Conservation (phyloP, 2,113 vertebrate genomes). For the Abramis brama region DNA sequence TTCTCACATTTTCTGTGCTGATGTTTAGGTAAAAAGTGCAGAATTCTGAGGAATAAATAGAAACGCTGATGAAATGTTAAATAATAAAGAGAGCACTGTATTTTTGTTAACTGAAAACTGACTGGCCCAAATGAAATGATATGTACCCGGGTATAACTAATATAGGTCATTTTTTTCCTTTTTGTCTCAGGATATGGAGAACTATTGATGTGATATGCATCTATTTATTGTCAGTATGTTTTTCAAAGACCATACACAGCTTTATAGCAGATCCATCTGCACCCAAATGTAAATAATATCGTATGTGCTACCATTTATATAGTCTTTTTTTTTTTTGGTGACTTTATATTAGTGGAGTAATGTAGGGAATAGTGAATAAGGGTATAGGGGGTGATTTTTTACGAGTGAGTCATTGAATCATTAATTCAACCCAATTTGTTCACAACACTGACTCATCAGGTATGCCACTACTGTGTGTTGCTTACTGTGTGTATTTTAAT, state of each 20-base stretch:
- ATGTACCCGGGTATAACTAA: background rate
- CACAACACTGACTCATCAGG: background rate
- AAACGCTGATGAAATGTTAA: background rate
- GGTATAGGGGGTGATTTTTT: too few species aligned
- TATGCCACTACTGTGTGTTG: background rate
- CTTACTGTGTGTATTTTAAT: too few species aligned
- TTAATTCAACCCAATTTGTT: background rate
- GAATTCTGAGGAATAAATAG: background rate
- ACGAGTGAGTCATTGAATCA: background rate
- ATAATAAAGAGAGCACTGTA: background rate
- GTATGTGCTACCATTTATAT: background rate
- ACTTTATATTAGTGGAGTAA: too few species aligned
- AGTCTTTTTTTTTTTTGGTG: background rate
- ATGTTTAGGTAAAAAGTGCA: background rate
- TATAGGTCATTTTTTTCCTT: background rate
- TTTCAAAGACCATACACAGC: background rate
- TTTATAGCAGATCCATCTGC: background rate
- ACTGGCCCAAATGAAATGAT: background rate
- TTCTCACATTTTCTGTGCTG: background rate
- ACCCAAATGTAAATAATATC: background rate
- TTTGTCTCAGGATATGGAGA: background rate
- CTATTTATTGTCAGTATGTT: background rate
- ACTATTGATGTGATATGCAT: background rate
- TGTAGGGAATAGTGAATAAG: too few species aligned
- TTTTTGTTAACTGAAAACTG: background rate